Conservation (phyloP, 2,113 vertebrate genomes). For the Loxodonta africana region DNA sequence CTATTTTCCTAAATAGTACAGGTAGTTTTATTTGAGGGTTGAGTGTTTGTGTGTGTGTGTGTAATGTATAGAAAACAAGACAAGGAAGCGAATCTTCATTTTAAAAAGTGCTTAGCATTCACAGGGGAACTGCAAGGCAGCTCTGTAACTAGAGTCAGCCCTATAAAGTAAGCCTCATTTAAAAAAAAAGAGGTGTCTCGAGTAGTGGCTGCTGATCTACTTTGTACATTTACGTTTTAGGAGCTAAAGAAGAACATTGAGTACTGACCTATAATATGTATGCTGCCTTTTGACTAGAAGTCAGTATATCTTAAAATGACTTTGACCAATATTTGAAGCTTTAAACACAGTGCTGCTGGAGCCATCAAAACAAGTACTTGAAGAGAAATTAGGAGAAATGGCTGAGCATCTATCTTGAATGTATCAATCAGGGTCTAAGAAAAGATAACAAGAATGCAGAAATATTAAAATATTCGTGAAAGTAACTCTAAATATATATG, state of each 20-base stretch:
- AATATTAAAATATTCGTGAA: constrained; percentile 48
- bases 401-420: background rate
- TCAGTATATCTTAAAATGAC: constrained; percentile 14
- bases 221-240: background rate
- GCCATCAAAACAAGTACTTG: background rate
- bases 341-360: background rate
- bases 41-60: background rate
- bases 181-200: background rate
- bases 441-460: background rate
- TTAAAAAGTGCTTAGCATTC: background rate
- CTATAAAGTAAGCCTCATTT: background rate
- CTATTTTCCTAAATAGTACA: background rate
- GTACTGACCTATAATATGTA: background rate
- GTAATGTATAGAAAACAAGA: background rate
- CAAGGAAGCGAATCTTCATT: background rate
- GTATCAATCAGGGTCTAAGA: background rate
- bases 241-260: background rate
- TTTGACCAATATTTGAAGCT: background rate
- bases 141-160: background rate
- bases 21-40: background rate
- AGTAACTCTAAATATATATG: background rate
- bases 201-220: background rate
- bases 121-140: background rate
- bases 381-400: background rate
- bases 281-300: constrained; percentile 33